Evolutionary conservation across 1,140 invertebrate genomes (phyloP).

Genomic region (Trichoplusia ni): DNA sequence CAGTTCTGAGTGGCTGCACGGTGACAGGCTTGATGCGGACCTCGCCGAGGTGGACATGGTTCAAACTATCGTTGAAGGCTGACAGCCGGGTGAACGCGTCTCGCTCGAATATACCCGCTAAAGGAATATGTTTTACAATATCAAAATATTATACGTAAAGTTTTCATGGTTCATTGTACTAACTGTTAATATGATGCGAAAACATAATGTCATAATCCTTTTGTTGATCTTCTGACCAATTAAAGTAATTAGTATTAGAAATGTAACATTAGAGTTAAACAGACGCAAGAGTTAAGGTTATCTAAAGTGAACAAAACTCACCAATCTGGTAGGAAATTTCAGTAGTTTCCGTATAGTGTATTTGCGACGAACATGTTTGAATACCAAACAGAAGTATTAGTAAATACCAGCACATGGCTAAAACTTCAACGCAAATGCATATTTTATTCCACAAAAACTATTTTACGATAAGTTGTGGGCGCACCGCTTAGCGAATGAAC

Average conservation of each 20-base stretch:
- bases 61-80: conserved; percentile 67
- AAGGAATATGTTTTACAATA: background rate
- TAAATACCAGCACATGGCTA: conserved; percentile 31
- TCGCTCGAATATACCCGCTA: conserved; percentile 64
- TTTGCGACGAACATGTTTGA: conserved; percentile 41
- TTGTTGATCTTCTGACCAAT: too few relatives aligned
- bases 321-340: conserved; percentile 60
- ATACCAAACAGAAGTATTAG: conserved; percentile 36
- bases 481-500: conserved; percentile 32
- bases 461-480: conserved; percentile 22
- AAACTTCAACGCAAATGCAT: conserved; percentile 17
- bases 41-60: conserved; percentile 37
- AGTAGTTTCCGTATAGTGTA: conserved; percentile 42
- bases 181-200: too few relatives aligned
- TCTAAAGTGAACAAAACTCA: conserved; percentile 41
- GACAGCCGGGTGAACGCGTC: conserved; percentile 43
- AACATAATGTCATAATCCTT: too few relatives aligned
- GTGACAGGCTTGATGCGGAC: conserved; percentile 44
- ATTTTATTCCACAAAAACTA: conserved; percentile 10
- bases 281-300: background rate
- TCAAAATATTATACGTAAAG: too few relatives aligned
- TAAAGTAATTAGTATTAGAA: too few relatives aligned
- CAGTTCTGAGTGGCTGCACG: conserved; percentile 46
- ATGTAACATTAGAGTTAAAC: background rate
- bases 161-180: too few relatives aligned